phyloP scores from a whole-genome alignment of 2,888 invertebrate genomes.

The Dryomyza anilis region DNA sequence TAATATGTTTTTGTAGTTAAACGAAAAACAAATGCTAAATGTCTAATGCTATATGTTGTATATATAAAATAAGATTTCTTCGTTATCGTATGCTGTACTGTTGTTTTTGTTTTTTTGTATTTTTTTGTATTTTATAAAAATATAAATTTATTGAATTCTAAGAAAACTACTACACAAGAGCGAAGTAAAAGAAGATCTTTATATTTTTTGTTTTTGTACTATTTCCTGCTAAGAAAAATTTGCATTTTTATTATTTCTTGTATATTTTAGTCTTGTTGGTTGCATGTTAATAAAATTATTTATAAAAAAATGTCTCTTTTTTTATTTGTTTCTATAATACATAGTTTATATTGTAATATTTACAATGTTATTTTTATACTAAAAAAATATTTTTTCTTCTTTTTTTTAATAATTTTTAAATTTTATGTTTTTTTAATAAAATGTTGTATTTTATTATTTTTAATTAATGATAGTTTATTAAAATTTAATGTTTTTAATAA shows the following conservation, averaged over 20 bases:
- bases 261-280: neutral
- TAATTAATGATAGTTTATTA: neutral
- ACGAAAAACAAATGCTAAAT: too few relatives aligned
- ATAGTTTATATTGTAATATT: too few relatives aligned
- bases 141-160: neutral
- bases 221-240: slow-evolving; percentile 7
- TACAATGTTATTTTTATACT: neutral
- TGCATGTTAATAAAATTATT: neutral
- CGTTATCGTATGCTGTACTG: too few relatives aligned
- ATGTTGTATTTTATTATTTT: neutral
- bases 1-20: too few relatives aligned
- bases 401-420: too few relatives aligned
- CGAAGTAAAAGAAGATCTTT: slow-evolving; percentile 8
- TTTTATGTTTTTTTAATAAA: too few relatives aligned
- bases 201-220: slow-evolving; percentile 27
- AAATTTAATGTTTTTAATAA: neutral
- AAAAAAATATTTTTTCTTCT: neutral
- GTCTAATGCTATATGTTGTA: too few relatives aligned
- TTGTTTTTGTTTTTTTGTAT: neutral
- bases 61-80: too few relatives aligned
- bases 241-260: neutral
- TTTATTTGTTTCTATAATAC: neutral
- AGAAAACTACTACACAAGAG: neutral
- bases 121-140: neutral
- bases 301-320: neutral